phyloP scores from a whole-genome alignment of 2,888 invertebrate species.

The Teinopalpus imperialis region DNA sequence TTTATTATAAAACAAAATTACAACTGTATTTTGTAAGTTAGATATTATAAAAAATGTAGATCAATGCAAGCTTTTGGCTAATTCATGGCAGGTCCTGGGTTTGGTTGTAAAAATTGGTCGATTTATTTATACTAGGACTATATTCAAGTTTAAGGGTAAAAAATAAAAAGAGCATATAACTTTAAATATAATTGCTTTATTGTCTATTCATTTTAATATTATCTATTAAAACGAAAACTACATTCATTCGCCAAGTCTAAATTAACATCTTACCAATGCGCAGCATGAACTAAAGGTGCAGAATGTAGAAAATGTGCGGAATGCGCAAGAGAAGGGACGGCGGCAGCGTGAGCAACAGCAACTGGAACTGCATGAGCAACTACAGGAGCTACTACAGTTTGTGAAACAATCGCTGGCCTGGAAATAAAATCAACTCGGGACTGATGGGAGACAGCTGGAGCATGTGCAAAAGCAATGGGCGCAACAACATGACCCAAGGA shows the following conservation, averaged over 20 bases:
- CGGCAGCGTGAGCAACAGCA: conserved; percentile 42
- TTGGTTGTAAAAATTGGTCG: too few relatives aligned
- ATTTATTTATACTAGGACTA: too few relatives aligned
- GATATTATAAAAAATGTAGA: too few relatives aligned
- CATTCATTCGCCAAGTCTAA: conserved; percentile 53
- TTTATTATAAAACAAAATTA: too few relatives aligned
- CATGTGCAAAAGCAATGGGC: conserved; percentile 32
- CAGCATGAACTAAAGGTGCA: conserved; percentile 36
- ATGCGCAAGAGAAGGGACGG: conserved; percentile 42
- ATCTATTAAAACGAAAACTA: conserved; percentile 66
- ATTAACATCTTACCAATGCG: conserved; percentile 53
- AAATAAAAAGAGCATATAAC: conserved; percentile 24
- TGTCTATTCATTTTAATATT: conserved; percentile 67
- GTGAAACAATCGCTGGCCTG: conserved; percentile 20
- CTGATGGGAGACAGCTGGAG: conserved; percentile 56
- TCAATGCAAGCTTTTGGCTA: too few relatives aligned
- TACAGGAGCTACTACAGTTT: conserved; percentile 37
- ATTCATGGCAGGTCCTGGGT: too few relatives aligned
- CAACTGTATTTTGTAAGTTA: too few relatives aligned
- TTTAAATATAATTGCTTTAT: conserved; percentile 48
- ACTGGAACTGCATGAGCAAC: conserved; percentile 45
- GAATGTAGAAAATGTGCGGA: conserved; percentile 48
- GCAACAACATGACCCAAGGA: conserved; percentile 27
- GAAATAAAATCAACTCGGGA: conserved; percentile 45
- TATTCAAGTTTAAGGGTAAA: too few relatives aligned